phyloP scores from a whole-genome alignment of 2,888 invertebrate species.

The Pyralis farinalis region DNA sequence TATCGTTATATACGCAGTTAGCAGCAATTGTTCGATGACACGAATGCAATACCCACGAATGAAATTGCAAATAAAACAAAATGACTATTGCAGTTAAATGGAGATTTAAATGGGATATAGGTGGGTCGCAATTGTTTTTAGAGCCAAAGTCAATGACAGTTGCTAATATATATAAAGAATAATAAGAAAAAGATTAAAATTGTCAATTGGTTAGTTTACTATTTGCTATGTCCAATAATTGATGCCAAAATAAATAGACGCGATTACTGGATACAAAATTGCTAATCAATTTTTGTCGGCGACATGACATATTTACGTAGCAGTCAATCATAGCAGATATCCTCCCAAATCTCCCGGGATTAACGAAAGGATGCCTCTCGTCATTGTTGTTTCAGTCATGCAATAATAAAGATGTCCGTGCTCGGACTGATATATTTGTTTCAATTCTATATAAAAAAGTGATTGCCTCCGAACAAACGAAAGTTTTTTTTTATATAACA shows the following conservation, averaged over 20 bases:
- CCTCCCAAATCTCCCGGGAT: slow-evolving; percentile 26
- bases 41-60: neutral
- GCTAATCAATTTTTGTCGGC: slow-evolving; percentile 14
- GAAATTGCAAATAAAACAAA: too few relatives aligned
- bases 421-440: slow-evolving; percentile 24
- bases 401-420: slow-evolving; percentile 21
- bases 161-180: too few relatives aligned
- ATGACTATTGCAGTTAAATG: too few relatives aligned
- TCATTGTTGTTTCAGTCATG: slow-evolving; percentile 32
- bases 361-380: slow-evolving; percentile 20
- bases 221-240: too few relatives aligned
- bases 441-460: slow-evolving; percentile 26
- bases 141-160: too few relatives aligned
- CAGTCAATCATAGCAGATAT: slow-evolving; percentile 19
- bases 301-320: slow-evolving; percentile 24
- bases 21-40: slow-evolving; percentile 7
- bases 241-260: neutral
- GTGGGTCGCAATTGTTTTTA: too few relatives aligned
- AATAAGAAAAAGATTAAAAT: too few relatives aligned
- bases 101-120: too few relatives aligned
- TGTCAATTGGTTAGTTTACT: too few relatives aligned
- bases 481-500: too few relatives aligned
- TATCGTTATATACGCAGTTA: slow-evolving; percentile 5
- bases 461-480: slow-evolving; percentile 16
- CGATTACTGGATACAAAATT: slow-evolving; percentile 2